Base-by-base conservation (phyloP, 1,140 invertebrate genomes). In the Drosophila suzukii region DNA sequence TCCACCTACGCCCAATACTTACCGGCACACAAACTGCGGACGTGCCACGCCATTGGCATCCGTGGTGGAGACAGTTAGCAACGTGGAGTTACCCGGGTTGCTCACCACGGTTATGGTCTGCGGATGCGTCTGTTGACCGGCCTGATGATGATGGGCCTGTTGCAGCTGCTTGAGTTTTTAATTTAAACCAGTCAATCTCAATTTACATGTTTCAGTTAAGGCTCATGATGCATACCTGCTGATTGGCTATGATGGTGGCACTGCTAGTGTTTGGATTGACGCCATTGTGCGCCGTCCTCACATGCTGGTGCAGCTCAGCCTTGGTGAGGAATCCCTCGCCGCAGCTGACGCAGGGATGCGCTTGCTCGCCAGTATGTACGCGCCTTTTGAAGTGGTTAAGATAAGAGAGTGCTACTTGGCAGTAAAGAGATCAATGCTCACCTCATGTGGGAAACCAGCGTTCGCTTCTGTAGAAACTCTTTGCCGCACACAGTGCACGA, bases 381-480 rank as follows among this genome's bases (percentile, higher is more conserved):
- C 92, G 93, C 58, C 74, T 78, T 4, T 10, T 11, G 7, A 15
- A 46, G 10, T n/a, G 50, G 13, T 15, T 8, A 15, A 65, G 11
- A 36, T 50, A 27, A 39, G 0, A 12, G 0, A 34, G 7, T 27
- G 11, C 10, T n/a, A 2, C 0, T 30, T 6, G 13, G 20, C 2
- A 44, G 2, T 2, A 4, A 1, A 6, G 7, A 32, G 0, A 10
- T 30, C 8, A 2, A 6, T 17, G 50, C 75, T 92, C 51, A 95
- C 94, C 96, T 94, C 94, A 96, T 95, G 78, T 97, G 96, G 10
- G 96, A 94, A 44, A 96, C 93, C 27, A 97, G 93, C 2, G 96
- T 97, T 75, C 96, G 93, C 91, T 97, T 97, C 91, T 97, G 96
- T 54, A 97, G 93, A 93, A 97, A 97, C 92, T 97, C 96, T 91